Base-by-base conservation (phyloP, 2,113 vertebrate species). In the Sinocyclocheilus rhinocerous region DNA sequence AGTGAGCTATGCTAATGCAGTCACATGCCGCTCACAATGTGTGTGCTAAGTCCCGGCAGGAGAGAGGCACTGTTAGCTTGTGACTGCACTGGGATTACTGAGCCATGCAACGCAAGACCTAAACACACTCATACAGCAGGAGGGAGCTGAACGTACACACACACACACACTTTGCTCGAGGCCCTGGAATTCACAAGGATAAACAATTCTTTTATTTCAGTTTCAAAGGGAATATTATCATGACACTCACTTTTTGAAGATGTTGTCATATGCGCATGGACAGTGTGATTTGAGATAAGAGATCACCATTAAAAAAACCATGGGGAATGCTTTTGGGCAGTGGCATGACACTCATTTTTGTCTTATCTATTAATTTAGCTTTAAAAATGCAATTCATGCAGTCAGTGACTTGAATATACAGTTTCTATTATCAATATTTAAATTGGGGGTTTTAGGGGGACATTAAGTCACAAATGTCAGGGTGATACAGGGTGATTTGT, bases 21-120 rank as follows among this genome's bases (percentile, higher is more conserved):
- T 94, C 93, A 94, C 94, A 94, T 95, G 94, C 89, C 89, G 84
- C 90, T 90, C 93, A 93, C 90, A 81, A 88, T 93, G 91, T 90
- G 92, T 89, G 91, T 89, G 88, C 90, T 92, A 88, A 91, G 89
- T 89, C 91, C 88, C 91, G 89, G 91, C 90, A 92, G 33, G 77
- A 89, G 77, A 88, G 90, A 85, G 83, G 80, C 87, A 86, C 83
- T 83, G 87, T 88, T 61, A 75, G 87, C 92, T 90, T 93, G 92
- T 93, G 93, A 93, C 92, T 88, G n/a, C 61, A 55, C 80, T 89
- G 50, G 78, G 89, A 75, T 67, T 77, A 57, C 26, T 78, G 81
- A 91, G 81, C 39, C 83, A 78, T 36, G 55, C 88, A 88, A 91
- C 89, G 85, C 73, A 80, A 72, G 73, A 88, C 50, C 61, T 45